Conservation (phyloP, 2,113 vertebrate genomes). For the Pyxicephalus adspersus region DNA sequence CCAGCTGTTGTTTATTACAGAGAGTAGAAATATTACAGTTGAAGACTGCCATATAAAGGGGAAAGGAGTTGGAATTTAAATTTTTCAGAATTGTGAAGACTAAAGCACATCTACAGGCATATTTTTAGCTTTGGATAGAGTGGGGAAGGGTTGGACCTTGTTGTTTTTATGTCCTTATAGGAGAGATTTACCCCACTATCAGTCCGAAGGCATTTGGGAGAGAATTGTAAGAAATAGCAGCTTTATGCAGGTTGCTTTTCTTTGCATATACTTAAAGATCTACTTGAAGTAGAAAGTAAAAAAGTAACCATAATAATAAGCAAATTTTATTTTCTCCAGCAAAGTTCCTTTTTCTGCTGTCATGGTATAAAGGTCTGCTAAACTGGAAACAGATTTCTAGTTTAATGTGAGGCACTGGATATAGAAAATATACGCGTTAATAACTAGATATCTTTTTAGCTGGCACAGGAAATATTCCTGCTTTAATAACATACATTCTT, state of each 20-base stretch:
- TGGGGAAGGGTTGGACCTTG: too few relatives aligned
- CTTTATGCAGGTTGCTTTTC: constrained; percentile 17
- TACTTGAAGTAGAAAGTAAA: not conserved
- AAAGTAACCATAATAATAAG: constrained; percentile 19
- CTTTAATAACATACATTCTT: constrained; percentile 42
- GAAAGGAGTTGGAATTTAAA: too few relatives aligned
- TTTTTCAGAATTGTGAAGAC: too few relatives aligned
- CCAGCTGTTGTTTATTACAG: too few relatives aligned
- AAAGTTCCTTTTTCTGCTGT: not conserved
- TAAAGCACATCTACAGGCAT: too few relatives aligned
- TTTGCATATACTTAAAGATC: constrained; percentile 33
- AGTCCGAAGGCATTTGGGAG: too few relatives aligned
- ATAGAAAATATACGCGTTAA: constrained; percentile 27
- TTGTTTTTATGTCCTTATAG: too few relatives aligned
- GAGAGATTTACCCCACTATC: too few relatives aligned
- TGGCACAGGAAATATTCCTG: constrained; percentile 4
- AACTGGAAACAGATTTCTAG: not conserved
- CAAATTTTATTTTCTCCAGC: constrained; percentile 15
- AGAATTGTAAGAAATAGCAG: not conserved
- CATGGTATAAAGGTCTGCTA: constrained; percentile 13
- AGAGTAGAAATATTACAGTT: too few relatives aligned
- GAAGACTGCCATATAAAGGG: too few relatives aligned
- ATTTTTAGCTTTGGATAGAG: too few relatives aligned
- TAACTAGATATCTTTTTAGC: constrained; percentile 10
- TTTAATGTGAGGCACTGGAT: not conserved